Evolutionary conservation across 1,140 invertebrate genomes (phyloP).

Genomic region (Odontomachus brunneus): DNA sequence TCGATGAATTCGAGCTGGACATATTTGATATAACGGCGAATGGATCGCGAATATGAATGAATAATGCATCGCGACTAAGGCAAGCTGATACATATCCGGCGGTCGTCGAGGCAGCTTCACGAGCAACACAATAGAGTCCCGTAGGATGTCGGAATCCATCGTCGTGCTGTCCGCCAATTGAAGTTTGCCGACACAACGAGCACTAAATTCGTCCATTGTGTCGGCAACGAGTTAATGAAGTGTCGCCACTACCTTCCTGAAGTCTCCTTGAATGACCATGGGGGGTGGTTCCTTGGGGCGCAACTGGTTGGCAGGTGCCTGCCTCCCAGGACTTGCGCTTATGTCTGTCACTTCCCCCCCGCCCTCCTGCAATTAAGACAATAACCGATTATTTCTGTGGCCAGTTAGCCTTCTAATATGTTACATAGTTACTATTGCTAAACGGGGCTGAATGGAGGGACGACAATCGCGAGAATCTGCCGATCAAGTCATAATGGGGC

Average conservation of each 20-base stretch:
- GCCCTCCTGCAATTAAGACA: conserved; percentile 89
- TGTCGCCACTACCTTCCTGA: conserved; percentile 91
- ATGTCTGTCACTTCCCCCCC: conserved; percentile 95
- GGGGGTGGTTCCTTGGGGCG: conserved; percentile 91
- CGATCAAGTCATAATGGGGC: background rate
- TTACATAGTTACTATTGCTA: background rate
- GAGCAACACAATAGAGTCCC: conserved; percentile 16
- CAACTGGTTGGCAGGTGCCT: conserved; percentile 89
- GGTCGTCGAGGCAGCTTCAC: conserved; percentile 37
- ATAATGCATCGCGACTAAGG: conserved; percentile 20
- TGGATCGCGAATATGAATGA: conserved; percentile 1
- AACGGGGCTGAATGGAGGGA: background rate
- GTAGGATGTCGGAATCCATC: conserved; percentile 36
- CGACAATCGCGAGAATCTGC: background rate
- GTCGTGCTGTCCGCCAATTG: conserved; percentile 26
- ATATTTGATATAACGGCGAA: conserved; percentile 18
- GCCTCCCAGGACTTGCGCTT: conserved; percentile 94
- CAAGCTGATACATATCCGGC: conserved; percentile 15
- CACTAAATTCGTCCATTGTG: conserved; percentile 54
- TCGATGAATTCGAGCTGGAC: conserved; percentile 3
- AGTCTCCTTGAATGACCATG: conserved; percentile 97
- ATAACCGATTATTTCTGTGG: conserved; percentile 35
- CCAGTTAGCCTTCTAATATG: background rate
- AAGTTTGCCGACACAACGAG: conserved; percentile 47
- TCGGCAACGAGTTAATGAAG: conserved; percentile 49